Conservation (phyloP, 2,113 vertebrate genomes). For the Phyllostomus hastatus region DNA sequence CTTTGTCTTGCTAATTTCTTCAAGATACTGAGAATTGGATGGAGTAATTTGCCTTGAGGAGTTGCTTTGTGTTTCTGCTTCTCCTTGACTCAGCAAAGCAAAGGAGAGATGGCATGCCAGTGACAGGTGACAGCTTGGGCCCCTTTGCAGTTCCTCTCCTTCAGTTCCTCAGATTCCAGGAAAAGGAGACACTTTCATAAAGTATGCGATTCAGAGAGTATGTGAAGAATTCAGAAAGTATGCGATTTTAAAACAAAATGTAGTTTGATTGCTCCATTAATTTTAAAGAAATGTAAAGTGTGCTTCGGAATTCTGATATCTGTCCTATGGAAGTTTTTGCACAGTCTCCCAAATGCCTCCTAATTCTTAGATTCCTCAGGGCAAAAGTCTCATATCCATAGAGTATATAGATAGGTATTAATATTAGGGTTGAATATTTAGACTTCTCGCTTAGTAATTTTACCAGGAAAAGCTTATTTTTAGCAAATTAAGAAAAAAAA, state of each 20-base stretch:
- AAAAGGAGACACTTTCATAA: rapidly evolving
- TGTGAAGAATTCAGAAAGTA: no score
- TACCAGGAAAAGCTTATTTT: not conserved
- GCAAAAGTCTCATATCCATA: not conserved
- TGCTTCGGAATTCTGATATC: no score
- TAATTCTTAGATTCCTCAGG: not conserved
- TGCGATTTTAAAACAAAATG: not conserved
- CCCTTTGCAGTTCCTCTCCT: rapidly evolving
- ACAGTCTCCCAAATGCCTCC: not conserved
- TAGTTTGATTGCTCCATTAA: not conserved
- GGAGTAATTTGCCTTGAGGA: slow-evolving; percentile 22
- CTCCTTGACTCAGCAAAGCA: rapidly evolving
- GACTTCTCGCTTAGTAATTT: not conserved
- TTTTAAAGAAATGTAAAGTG: not conserved
- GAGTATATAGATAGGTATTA: rapidly evolving
- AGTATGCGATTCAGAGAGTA: not conserved
- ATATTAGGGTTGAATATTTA: not conserved
- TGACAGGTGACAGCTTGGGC: rapidly evolving
- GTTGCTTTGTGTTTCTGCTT: rapidly evolving
- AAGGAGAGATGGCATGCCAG: rapidly evolving
- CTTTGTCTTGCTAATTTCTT: slow-evolving; percentile 1
- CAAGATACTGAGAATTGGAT: not conserved
- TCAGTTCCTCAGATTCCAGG: rapidly evolving
- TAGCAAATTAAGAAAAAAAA: not conserved
- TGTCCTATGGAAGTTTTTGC: rapidly evolving